These are phyloP conservation scores for Glomeris maerens DNA, from an alignment of 1,140 invertebrate species.

Conservation along the genomic window DNA sequence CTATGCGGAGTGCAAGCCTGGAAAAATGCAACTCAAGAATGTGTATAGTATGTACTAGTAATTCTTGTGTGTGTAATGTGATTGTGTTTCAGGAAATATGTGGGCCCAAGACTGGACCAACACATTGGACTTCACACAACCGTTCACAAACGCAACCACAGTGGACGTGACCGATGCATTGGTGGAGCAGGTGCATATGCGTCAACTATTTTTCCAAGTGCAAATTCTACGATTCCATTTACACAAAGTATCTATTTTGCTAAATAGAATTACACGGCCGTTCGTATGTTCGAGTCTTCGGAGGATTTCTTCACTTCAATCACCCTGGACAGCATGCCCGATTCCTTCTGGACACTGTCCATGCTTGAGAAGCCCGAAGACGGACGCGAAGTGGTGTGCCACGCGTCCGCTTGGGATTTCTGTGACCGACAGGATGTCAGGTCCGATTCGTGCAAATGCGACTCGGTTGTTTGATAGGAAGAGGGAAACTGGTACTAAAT, in stretches of 20 bases:
- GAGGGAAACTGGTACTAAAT: too few species aligned
- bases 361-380: slow-evolving; percentile 41
- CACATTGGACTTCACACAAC: slow-evolving; percentile 59
- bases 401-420: slow-evolving; percentile 85
- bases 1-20: too few species aligned
- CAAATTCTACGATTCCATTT: too few species aligned
- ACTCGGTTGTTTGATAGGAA: too few species aligned
- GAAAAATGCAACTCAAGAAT: too few species aligned
- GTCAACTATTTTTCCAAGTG: too few species aligned
- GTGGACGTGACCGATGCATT: slow-evolving; percentile 56
- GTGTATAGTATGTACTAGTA: too few species aligned
- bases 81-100: slow-evolving; percentile 54
- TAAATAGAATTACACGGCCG: slow-evolving; percentile 51
- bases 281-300: slow-evolving; percentile 62
- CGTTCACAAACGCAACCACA: slow-evolving; percentile 55
- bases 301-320: slow-evolving; percentile 77
- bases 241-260: too few species aligned
- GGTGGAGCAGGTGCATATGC: too few species aligned
- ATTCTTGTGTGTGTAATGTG: slow-evolving; percentile 2
- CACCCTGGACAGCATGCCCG: slow-evolving; percentile 65
- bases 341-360: slow-evolving; percentile 37
- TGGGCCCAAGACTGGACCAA: slow-evolving; percentile 84
- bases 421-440: slow-evolving; percentile 65
- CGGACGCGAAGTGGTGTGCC: slow-evolving; percentile 51
- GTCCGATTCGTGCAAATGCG: too few species aligned